Conservation (phyloP, 2,888 invertebrate species). For the Yponomeuta evonymella region DNA sequence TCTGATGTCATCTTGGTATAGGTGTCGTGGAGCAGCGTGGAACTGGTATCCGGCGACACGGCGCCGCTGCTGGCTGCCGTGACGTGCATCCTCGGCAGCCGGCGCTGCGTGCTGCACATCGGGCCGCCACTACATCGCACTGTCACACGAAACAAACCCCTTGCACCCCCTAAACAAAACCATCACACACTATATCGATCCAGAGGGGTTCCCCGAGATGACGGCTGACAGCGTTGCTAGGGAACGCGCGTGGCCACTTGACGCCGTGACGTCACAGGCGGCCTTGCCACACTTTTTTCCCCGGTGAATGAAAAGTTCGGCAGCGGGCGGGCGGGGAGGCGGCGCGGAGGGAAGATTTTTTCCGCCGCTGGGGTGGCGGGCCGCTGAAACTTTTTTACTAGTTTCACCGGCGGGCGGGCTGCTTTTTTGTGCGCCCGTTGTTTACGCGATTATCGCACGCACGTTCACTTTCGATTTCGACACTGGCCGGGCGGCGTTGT, state of each 20-base stretch:
- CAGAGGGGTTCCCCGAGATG: conserved; percentile 28
- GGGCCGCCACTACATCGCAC: conserved; percentile 53
- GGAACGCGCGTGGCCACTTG: conserved; percentile 71
- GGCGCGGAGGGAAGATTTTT: conserved; percentile 70
- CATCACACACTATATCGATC: conserved; percentile 32
- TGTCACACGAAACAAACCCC: conserved; percentile 18
- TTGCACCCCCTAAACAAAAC: conserved; percentile 22
- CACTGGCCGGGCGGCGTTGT: conserved; percentile 20
- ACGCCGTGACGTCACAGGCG: conserved; percentile 72
- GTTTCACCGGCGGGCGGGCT: conserved; percentile 74
- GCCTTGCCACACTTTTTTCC: conserved; percentile 78
- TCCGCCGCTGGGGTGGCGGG: conserved; percentile 64
- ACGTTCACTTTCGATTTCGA: conserved; percentile 49
- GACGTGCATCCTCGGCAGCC: conserved; percentile 74
- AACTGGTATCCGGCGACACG: conserved; percentile 83
- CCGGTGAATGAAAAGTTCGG: conserved; percentile 80
- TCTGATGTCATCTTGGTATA: conserved; percentile 94
- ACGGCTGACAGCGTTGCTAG: conserved; percentile 60
- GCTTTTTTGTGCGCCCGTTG: conserved; percentile 58
- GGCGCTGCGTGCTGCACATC: conserved; percentile 73
- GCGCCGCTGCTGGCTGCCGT: conserved; percentile 72
- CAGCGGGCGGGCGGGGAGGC: conserved; percentile 67
- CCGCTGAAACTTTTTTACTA: conserved; percentile 72
- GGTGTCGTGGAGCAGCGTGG: conserved; percentile 84
- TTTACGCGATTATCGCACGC: conserved; percentile 62